These are phyloP conservation scores for Drosophila ficusphila DNA, from an alignment of 1,140 invertebrate genomes.

Conservation along the genomic window DNA sequence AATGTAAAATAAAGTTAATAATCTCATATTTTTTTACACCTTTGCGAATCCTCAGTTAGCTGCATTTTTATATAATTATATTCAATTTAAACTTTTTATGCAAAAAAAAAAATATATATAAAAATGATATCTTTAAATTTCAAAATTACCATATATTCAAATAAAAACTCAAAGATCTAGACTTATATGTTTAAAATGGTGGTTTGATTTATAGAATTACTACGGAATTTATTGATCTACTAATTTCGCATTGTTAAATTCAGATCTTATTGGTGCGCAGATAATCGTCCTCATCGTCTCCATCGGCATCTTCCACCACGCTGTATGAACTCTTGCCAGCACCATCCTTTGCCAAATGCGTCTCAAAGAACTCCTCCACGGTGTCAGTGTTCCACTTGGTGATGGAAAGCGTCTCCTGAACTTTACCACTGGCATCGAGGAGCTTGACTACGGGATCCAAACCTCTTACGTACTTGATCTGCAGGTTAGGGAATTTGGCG, in stretches of 20 bases:
- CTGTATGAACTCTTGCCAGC: slow-evolving; percentile 68
- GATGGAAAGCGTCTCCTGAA: slow-evolving; percentile 95
- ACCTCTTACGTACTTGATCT: slow-evolving; percentile 95
- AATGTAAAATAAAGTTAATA: too few species aligned
- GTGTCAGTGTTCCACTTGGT: slow-evolving; percentile 99
- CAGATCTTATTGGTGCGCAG: slow-evolving; percentile 72
- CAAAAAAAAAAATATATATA: too few species aligned
- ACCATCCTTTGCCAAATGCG: slow-evolving; percentile 87
- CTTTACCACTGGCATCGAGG: slow-evolving; percentile 91
- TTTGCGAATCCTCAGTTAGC: too few species aligned
- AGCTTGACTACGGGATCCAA: slow-evolving; percentile 96
- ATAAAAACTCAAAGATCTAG: too few species aligned
- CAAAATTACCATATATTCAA: too few species aligned
- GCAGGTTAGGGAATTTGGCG: slow-evolving; percentile 93
- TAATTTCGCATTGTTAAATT: slow-evolving; percentile 22
- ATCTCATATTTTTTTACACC: too few species aligned
- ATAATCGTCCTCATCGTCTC: slow-evolving; percentile 68
- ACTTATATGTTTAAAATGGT: neutral
- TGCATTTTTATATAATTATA: too few species aligned
- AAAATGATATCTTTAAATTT: too few species aligned
- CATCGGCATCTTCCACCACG: slow-evolving; percentile 69
- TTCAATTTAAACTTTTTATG: too few species aligned
- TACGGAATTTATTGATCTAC: slow-evolving; percentile 28
- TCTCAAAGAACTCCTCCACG: slow-evolving; percentile 96
- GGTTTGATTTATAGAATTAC: neutral